Base-by-base conservation (phyloP, 2,888 invertebrate genomes). In the Eupithecia tripunctaria region DNA sequence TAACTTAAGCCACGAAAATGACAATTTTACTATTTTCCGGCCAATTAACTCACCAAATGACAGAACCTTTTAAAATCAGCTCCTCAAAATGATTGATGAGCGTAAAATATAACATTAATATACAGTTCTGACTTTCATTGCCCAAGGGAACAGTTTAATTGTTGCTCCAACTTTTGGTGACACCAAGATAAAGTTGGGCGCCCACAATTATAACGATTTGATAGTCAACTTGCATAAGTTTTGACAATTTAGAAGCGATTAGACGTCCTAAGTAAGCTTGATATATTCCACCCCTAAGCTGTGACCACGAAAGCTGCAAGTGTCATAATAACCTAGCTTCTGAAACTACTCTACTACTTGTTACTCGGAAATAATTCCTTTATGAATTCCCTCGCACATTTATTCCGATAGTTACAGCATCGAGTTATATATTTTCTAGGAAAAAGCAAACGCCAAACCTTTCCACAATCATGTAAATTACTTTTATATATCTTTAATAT, bases 141-240 rank as follows among this genome's bases (percentile, higher is more conserved):
- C 78, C 73, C 75, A 75, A 78, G 79, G 81, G 81, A 86, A 85
- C 85, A 84, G 84, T 88, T 86, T 84, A 88, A 89, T 83, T 86
- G 85, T 84, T 83, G 81, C 81, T 80, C 79, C 80, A 89, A 89
- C 85, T 79, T 78, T 79, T 76, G 78, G 80, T 76, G 86, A 88
- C 89, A 84, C 82, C 82, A 82, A 86, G 87, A 88, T 87, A 86
- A 88, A 89, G 86, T 91, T 89, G 76, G 78, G 80, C 79, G 77
- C 83, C 85, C 86, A 85, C 86, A 88, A 87, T 90, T 75, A 75
- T 75, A 73, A 73, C 75, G 67, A 88, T 90, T 90, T 88, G 84
- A 88, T 88, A 88, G 87, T 85, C 76, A 81, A 84, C 85, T 76
- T 69, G 56, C 73, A 71, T 75, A 73, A 79, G 77, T 80, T 80